Percentiles rank a stretch among this genome's conserved stretches.
These are phyloP conservation scores for Pangasius sanitwongsei DNA, from an alignment of 2,797 vertebrate genomes.

Conservation along the genomic window DNA sequence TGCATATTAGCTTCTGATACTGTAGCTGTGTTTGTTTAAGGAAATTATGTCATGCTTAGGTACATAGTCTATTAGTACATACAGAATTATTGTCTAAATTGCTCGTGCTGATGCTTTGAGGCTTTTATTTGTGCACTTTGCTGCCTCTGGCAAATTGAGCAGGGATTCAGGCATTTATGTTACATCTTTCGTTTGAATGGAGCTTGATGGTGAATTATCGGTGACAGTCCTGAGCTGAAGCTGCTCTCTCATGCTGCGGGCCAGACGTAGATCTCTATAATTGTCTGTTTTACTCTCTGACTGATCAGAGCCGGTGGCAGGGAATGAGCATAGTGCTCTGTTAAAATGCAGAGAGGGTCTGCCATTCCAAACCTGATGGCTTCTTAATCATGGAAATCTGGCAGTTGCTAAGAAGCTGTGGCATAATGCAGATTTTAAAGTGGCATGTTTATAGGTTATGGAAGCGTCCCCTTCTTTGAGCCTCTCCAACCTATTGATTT, in stretches of 20 bases:
- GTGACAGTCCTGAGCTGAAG: constrained; percentile 31
- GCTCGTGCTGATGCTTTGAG: not conserved
- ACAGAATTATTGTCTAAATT: not conserved
- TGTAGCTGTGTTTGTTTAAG: constrained; percentile 13
- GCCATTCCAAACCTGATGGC: constrained; percentile 7
- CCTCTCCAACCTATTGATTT: constrained; percentile 28
- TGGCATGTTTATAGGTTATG: constrained; percentile 16
- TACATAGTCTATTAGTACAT: not conserved
- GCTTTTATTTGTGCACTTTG: not conserved
- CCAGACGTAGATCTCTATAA: constrained; percentile 43
- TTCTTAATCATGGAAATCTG: constrained; percentile 22
- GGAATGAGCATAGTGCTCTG: constrained; percentile 11
- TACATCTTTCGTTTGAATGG: constrained; percentile 26
- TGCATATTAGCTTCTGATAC: not conserved
- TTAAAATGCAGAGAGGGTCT: constrained; percentile 21
- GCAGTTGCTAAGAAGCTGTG: constrained; percentile 17
- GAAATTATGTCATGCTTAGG: constrained; percentile 6
- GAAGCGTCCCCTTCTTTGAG: not conserved
- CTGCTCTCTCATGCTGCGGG: constrained; percentile 21
- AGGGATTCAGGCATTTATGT: constrained; percentile 13
- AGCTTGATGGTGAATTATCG: constrained; percentile 39
- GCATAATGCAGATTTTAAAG: constrained; percentile 17
- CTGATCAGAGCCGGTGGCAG: constrained; percentile 27
- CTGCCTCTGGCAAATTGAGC: constrained; percentile 21
- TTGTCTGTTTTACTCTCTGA: constrained; percentile 44